Base-by-base conservation (phyloP, 2,113 vertebrate genomes). In the Polypterus bichir region DNA sequence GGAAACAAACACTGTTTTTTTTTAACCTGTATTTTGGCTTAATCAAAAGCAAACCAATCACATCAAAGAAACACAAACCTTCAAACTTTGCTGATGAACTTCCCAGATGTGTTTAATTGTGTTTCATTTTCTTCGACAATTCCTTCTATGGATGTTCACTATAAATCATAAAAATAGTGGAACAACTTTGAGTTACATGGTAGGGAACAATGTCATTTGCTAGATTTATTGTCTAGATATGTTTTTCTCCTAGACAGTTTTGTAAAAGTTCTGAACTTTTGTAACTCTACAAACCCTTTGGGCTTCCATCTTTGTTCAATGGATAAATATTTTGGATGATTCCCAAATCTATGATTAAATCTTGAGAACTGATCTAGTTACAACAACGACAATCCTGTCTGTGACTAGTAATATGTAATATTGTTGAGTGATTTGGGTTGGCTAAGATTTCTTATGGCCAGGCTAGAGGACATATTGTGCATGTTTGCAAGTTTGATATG, bases 111-210 rank as follows among this genome's bases (percentile, higher is more conserved):
- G 73, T 68, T 69, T 62, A 69, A 66, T 65, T 72, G 69, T 68
- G 73, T 79, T 77, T 76, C 71, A 75, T 71, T 76, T 73, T 79
- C 74, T 71, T 72, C 79, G 79, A 76, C 79, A 83, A 80, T 80
- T 85, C 7, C 51, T 79, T 77, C 27, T 72, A 74, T 74, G 74
- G 71, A 77, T 74, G 79, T 79, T 77, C 76, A 76, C 72, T 69
- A 67, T 83, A 83, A 85, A 85, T 85, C 80, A 81, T 66, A 45
- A 60, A 51, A 10, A 59, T 68, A 65, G 44, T 66, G 70, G 71
- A 64, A 68, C 3, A 72, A 64, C 71, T 65, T 47, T 55, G 64
- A 49, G 63, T 70, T 71, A 74, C 71, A 70, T 71, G 74, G 71
- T 76, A 56, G 65, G 70, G 75, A 70, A 72, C 72, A 74, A 70